phyloP scores from a whole-genome alignment of 1,140 invertebrate genomes.

The Heliothis virescens region DNA sequence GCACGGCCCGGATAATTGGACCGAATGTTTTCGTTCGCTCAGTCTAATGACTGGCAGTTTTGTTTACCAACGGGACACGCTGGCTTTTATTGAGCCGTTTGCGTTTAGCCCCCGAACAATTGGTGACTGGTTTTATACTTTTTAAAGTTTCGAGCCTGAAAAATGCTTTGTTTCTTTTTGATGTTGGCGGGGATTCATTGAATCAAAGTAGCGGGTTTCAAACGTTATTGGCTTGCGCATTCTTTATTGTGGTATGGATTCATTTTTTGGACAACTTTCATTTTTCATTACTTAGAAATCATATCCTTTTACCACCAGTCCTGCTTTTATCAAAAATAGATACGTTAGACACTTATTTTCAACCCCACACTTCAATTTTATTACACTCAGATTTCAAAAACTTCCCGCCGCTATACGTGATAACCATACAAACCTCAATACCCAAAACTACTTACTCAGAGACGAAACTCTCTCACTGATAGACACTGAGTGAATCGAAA shows the following conservation, averaged over 20 bases:
- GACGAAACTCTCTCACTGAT: constrained; percentile 21
- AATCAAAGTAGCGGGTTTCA: constrained; percentile 12
- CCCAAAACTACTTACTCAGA: constrained; percentile 22
- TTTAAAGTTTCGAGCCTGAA: constrained; percentile 44
- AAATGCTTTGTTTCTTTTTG: constrained; percentile 29
- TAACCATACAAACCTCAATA: constrained; percentile 9
- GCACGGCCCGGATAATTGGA: constrained; percentile 72
- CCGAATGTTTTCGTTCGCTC: constrained; percentile 77
- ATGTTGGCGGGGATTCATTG: constrained; percentile 10
- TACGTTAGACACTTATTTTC: too few species aligned
- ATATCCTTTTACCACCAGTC: too few species aligned
- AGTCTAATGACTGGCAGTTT: constrained; percentile 80
- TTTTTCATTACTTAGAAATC: neutral
- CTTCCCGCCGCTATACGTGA: neutral
- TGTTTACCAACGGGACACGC: constrained; percentile 77
- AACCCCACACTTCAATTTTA: neutral
- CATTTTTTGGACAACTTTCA: neutral
- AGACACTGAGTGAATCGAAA: constrained; percentile 33
- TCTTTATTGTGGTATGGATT: neutral
- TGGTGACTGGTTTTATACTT: constrained; percentile 64
- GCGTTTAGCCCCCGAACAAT: constrained; percentile 68
- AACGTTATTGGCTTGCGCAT: neutral
- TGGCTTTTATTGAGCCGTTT: constrained; percentile 79
- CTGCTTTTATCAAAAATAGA: too few species aligned
- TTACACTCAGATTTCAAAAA: neutral